Percentiles rank a stretch among this genome's conserved stretches.
Conservation (phyloP, 2,888 invertebrate species). For the Deilephila elpenor region DNA sequence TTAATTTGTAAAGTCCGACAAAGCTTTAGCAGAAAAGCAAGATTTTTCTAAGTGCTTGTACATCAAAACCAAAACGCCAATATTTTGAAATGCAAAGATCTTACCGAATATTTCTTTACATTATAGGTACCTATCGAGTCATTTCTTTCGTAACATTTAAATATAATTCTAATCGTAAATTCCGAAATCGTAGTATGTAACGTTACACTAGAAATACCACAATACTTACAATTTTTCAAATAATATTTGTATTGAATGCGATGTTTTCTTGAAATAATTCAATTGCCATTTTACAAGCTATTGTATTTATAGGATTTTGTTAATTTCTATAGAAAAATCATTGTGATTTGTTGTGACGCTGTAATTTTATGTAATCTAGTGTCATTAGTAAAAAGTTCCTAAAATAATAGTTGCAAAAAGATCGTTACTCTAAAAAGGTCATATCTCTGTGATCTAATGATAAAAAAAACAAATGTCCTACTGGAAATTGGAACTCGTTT, state of each 20-base stretch:
- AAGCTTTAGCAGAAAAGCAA: no score
- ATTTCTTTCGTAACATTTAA: no score
- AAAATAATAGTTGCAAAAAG: neutral
- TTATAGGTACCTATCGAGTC: no score
- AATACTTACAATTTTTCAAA: constrained; percentile 11
- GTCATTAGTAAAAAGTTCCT: neutral
- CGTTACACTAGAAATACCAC: neutral
- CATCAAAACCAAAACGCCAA: no score
- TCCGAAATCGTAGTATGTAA: no score
- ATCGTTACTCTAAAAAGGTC: neutral
- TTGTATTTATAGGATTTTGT: constrained; percentile 2
- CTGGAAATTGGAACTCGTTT: neutral
- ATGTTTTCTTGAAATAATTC: neutral
- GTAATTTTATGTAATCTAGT: neutral
- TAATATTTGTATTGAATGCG: neutral
- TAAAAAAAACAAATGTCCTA: neutral
- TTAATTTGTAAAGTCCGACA: no score
- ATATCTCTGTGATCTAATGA: neutral
- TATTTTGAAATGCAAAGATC: no score
- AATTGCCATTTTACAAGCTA: constrained; percentile 1
- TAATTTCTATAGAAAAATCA: neutral
- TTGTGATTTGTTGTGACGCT: constrained; percentile 15
- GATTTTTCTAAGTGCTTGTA: no score
- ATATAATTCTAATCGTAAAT: no score
- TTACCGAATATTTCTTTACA: no score